Conservation (phyloP, 2,888 invertebrate genomes). For the Anoplius nigerrimus region DNA sequence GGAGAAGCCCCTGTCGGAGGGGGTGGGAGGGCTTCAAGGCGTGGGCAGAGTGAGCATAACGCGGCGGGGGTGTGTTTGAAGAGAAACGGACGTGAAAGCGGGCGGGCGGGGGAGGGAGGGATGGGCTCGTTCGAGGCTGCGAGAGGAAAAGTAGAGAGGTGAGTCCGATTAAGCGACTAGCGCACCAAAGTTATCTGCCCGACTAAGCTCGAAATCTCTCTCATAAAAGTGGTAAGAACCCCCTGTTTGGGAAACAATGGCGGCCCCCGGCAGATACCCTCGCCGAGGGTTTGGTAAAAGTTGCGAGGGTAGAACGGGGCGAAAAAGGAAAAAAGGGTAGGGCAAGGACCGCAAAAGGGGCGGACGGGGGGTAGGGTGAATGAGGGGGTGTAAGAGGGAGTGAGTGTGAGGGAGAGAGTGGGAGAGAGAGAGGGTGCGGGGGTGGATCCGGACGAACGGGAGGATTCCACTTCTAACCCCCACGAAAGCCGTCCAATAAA, state of each 20-base stretch:
- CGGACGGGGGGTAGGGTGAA: neutral
- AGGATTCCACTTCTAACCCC: constrained; percentile 44
- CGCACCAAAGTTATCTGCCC: constrained; percentile 64
- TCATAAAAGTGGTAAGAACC: constrained; percentile 70
- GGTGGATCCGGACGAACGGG: constrained; percentile 4
- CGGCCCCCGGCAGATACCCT: constrained; percentile 31
- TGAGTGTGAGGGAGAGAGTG: constrained; percentile 5
- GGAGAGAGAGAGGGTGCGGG: neutral
- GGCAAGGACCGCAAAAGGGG: neutral
- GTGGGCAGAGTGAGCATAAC: neutral
- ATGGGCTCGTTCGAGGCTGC: neutral
- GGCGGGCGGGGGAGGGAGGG: constrained; percentile 7
- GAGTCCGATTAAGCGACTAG: constrained; percentile 55
- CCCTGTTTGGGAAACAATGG: constrained; percentile 69
- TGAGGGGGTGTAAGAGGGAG: constrained; percentile 1
- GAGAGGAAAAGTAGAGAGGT: constrained; percentile 19
- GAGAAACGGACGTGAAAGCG: neutral
- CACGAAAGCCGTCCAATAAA: constrained; percentile 69
- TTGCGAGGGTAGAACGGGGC: constrained; percentile 25
- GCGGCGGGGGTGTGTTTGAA: neutral
- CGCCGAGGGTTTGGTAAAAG: constrained; percentile 45
- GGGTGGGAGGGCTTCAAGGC: too few relatives aligned
- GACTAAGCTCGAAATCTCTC: constrained; percentile 68
- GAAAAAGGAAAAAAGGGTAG: neutral
- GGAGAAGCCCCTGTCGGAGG: too few relatives aligned